Base-by-base conservation (phyloP, 35 echinoderm and acorn worm species). In the Chiridota heheva region DNA sequence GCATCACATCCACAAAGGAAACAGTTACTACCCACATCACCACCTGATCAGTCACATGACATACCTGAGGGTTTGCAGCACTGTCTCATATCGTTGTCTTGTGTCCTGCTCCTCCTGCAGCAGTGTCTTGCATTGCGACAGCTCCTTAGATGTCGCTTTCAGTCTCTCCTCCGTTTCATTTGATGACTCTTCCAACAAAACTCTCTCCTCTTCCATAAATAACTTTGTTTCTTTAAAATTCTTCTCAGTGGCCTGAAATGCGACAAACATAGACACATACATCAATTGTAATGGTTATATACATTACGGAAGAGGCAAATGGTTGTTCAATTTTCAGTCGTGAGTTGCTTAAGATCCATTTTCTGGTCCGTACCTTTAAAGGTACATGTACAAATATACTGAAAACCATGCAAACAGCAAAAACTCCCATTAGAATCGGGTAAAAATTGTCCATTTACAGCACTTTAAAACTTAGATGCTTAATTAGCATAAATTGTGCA, bases 181-280 rank as follows among this genome's bases (percentile, higher is more conserved):
- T 17, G 76, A 42, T 51, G 83, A 86, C 42, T 91, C 89, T 36
- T 70, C 82, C 45, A 91, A 27, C 7, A 83, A 51, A 44, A 36
- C 42, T 36, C 82, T 79, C 58, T 91, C 89, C 36, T 86, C 65
- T 37, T 91, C 75, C 5, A 91, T 39, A 66, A 91, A 91, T 41
- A 81, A 62, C 37, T 70, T 91, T 65, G 58, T 80, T 18, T 91
- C 89, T 44, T 81, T 37, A 13, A 72, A 78, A 40, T 91, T 61
- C 73, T 81, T 25, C 51, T 24, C 26, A 7, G 59, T 40, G 20
- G 26, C 47, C 44, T 84, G 27, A n/a, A 1, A 17, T n/a, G 40
- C 4, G 26, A 28, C 2, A 32, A 20, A 44, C 12, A 22, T 46
- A 49, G n/a, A 44, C 18, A 36, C 26, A 1, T 20, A 20, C 31